Evolutionary conservation across 1,140 invertebrate genomes (phyloP).

Genomic region (Drosophila ananassae): DNA sequence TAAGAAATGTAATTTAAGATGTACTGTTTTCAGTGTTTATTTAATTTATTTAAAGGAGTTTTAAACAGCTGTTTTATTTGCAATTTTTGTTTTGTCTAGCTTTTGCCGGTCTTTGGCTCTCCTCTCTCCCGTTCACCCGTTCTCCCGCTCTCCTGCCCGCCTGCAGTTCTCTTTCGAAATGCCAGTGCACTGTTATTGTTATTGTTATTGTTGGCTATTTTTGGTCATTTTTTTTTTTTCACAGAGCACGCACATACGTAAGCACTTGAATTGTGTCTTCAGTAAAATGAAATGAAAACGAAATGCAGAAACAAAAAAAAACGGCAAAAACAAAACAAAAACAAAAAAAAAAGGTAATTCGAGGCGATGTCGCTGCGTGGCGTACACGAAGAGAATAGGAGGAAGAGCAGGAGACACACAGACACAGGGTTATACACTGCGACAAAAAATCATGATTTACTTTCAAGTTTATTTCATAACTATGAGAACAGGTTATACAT

Average conservation of each 20-base stretch:
- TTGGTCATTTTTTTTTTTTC: slow-evolving; percentile 25
- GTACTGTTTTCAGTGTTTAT: neutral
- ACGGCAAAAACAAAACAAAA: slow-evolving; percentile 6
- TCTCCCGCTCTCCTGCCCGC: slow-evolving; percentile 16
- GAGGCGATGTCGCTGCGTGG: slow-evolving; percentile 50
- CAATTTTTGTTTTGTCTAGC: slow-evolving; percentile 1
- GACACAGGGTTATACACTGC: slow-evolving; percentile 32
- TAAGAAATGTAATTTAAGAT: neutral
- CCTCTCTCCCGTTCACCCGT: neutral
- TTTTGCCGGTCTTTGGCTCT: neutral
- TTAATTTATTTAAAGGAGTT: slow-evolving; percentile 1
- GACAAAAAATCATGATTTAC: slow-evolving; percentile 5
- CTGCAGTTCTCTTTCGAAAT: slow-evolving; percentile 4
- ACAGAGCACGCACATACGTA: slow-evolving; percentile 27
- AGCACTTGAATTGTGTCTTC: slow-evolving; percentile 18
- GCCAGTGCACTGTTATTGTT: slow-evolving; percentile 51
- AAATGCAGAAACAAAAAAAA: slow-evolving; percentile 30
- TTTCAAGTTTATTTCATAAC: neutral
- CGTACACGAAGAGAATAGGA: slow-evolving; percentile 6
- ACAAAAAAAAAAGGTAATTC: slow-evolving; percentile 34
- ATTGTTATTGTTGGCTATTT: slow-evolving; percentile 54
- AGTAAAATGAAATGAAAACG: slow-evolving; percentile 24
- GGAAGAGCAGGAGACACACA: slow-evolving; percentile 26
- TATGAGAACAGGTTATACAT: too few species aligned
- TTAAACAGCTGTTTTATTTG: neutral